These are phyloP conservation scores for Mizuhopecten yessoensis DNA, from an alignment of 1,140 invertebrate genomes.

Conservation along the genomic window DNA sequence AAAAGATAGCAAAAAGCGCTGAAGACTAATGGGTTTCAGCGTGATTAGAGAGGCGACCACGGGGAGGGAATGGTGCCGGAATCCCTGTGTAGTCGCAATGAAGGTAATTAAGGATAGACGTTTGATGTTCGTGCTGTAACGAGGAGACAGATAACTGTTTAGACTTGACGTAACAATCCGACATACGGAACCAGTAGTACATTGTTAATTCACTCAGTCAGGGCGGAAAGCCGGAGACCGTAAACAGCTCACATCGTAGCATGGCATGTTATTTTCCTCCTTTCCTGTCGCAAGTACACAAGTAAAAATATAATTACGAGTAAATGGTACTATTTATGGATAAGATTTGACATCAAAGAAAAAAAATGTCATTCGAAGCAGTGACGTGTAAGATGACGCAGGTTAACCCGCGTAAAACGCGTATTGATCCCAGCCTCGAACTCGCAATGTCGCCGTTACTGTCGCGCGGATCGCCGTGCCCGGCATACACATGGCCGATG, in stretches of 20 bases:
- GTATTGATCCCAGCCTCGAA: conserved; percentile 32
- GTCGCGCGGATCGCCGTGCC: not conserved
- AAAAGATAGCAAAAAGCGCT: not conserved
- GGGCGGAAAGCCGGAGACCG: not conserved
- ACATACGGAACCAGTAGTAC: not conserved
- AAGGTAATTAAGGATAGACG: not conserved
- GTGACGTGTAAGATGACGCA: conserved; percentile 22
- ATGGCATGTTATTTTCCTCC: not conserved
- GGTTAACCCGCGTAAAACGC: not conserved
- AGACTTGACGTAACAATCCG: conserved; percentile 24
- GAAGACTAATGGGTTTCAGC: conserved; percentile 32
- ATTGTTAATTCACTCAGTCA: not conserved
- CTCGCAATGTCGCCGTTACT: not conserved
- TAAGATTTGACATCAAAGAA: conserved; percentile 21
- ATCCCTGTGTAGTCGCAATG: not conserved
- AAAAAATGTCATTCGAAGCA: not conserved
- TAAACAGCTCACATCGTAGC: not conserved
- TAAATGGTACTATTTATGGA: not conserved
- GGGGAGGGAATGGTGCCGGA: not conserved
- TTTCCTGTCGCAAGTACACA: not conserved
- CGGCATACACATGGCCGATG: not conserved
- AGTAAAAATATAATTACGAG: not conserved
- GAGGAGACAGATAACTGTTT: conserved; percentile 31
- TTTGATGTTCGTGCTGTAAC: not conserved
- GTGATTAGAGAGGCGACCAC: conserved; percentile 3